Evolutionary conservation across 2,113 vertebrate species (phyloP), one percentile per base, ranked within the genome.

Genomic region (Ammodytes dubius): DNA sequence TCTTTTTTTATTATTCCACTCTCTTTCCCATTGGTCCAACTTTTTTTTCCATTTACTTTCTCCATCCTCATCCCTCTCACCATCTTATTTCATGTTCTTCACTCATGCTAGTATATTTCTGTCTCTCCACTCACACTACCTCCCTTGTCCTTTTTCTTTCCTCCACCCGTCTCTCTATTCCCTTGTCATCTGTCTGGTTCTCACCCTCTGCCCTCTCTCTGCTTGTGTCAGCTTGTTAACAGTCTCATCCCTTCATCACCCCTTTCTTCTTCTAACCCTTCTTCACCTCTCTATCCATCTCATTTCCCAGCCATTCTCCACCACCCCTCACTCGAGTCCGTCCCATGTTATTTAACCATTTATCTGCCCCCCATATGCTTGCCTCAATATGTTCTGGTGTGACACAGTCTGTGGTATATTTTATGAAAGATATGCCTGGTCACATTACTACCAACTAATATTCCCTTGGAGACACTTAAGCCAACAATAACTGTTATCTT

Each of bases 171-270:
- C 27, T 27, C 27, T 27, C 27, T 27, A 0, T 43, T 40, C 46
- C 0, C 13, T 47, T 27, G 39, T 53, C 47, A 46, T 84, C 40
- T 72, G 5, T 74, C 37, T 81, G 39, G 0, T 78, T 59, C 61
- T 64, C 74, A 19, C 54, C 50, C n/a, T 59, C 0, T 54, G 57
- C 53, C 54, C 53, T 66, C 57, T 60, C 57, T 53, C 61, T 7
- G 43, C 77, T 71, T 19, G 5, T 77, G 53, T 59, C 63, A 73
- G 65, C 83, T 77, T 19, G 68, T 88, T 84, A 86, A 71, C 14
- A 4, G 60, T 42, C 53, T 74, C 76, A 53, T 81, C 56, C 46
- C 69, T 71, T 77, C 78, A 75, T 83, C 54, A 58, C 67, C 27
- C 37, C 56, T 47, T 19, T 76, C 10, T 56, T 63, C 69, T 50